phyloP scores from a whole-genome alignment of 1,140 invertebrate species.

The Aphelenchoides besseyi region DNA sequence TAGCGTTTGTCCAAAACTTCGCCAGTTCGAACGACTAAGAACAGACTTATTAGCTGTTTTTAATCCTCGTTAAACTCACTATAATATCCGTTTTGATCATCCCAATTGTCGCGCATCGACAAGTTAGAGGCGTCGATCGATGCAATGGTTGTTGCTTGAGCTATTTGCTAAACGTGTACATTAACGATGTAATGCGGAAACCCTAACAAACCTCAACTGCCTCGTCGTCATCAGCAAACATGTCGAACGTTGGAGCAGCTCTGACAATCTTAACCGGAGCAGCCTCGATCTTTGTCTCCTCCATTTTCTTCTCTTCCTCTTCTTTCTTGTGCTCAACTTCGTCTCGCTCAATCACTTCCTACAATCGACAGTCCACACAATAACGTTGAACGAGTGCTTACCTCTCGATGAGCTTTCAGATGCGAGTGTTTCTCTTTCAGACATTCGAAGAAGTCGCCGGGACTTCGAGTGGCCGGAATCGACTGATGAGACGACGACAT shows the following conservation, averaged over 20 bases:
- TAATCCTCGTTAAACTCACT: too few relatives aligned
- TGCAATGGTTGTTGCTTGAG: slow-evolving; percentile 68
- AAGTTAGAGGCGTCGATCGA: slow-evolving; percentile 77
- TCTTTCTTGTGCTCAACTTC: slow-evolving; percentile 32
- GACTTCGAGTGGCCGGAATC: background rate
- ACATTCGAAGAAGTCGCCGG: background rate
- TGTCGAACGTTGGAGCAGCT: slow-evolving; percentile 48
- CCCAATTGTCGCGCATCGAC: slow-evolving; percentile 95
- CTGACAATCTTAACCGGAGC: background rate
- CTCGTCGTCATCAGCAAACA: slow-evolving; percentile 59
- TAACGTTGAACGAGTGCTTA: background rate
- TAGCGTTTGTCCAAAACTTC: slow-evolving; percentile 89
- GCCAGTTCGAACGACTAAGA: slow-evolving; percentile 80
- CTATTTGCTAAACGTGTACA: slow-evolving; percentile 1
- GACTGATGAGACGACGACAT: background rate
- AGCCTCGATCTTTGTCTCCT: slow-evolving; percentile 22
- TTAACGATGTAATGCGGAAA: slow-evolving; percentile 25
- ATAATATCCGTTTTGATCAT: slow-evolving; percentile 97
- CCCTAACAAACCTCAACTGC: slow-evolving; percentile 34
- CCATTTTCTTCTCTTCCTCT: slow-evolving; percentile 21
- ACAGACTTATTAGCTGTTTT: too few relatives aligned
- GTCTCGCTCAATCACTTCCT: slow-evolving; percentile 23
- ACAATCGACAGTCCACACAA: slow-evolving; percentile 9
- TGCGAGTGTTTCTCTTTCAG: background rate
- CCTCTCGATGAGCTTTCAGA: background rate